Conservation (phyloP, 2,113 vertebrate species). For the Geococcyx californianus region DNA sequence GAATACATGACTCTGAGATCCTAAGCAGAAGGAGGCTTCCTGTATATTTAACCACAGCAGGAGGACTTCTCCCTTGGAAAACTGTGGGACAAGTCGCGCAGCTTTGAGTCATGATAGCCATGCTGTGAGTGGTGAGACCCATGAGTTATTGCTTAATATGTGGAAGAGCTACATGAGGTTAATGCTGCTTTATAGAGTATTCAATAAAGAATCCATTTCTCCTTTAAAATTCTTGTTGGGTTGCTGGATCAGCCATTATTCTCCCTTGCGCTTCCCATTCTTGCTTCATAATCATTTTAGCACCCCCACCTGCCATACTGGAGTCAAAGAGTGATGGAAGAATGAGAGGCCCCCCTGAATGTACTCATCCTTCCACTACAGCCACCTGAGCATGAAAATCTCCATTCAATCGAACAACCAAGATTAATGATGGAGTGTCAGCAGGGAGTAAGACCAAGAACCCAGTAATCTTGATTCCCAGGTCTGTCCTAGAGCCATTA, state of each 20-base stretch:
- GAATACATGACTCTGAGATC: not conserved
- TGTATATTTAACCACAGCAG: not conserved
- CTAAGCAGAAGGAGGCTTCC: not conserved
- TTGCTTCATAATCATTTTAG: not conserved
- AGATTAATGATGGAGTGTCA: not conserved
- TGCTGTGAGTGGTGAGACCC: not conserved
- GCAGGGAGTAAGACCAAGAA: not conserved
- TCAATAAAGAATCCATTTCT: not conserved
- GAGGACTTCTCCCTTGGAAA: not conserved
- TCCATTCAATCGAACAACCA: not conserved
- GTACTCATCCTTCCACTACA: not conserved
- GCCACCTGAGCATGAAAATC: not conserved
- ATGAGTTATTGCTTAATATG: not conserved
- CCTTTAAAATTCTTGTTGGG: not conserved
- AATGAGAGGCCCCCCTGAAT: not conserved
- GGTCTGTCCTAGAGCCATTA: not conserved
- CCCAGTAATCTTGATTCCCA: not conserved
- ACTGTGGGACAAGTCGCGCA: not conserved
- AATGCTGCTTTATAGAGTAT: not conserved
- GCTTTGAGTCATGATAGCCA: not conserved
- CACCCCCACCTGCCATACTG: not conserved
- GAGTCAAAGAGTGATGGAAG: not conserved
- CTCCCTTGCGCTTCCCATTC: rapidly evolving
- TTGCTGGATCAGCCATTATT: not conserved
- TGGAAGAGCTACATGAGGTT: not conserved